Evolutionary conservation across 2,113 vertebrate genomes (phyloP), one percentile per base, ranked within the genome.

Genomic region (Catagonus wagneri): DNA sequence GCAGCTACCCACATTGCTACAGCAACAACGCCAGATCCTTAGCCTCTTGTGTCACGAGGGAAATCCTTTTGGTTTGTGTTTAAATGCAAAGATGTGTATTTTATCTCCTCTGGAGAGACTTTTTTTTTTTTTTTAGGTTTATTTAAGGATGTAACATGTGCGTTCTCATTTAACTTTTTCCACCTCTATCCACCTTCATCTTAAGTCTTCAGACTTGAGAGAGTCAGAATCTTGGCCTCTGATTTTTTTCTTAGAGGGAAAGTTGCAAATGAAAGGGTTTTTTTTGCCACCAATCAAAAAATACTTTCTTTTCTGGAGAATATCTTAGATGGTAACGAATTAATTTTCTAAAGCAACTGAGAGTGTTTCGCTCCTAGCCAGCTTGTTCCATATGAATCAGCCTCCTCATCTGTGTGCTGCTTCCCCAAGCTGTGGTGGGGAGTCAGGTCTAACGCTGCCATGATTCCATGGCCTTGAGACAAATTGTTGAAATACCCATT

Each of bases 261-360:
- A 79, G n/a, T 68, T 95, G 25, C 50, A 69, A 89, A 61, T 69
- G 58, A 93, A 80, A 76, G 16, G 7, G 13, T 7, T 63, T 81
- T 32, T 87, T 44, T 83, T 66, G 56, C 80, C 54, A 44, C 44
- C 68, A 79, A 44, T 65, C 14, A 58, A 68, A 68, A 72, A 58
- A 23, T 32, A 3, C 7, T 22, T 22, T 20, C 16, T 85, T 68
- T 83, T 83, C 25, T n/a, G 78, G 36, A 75, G 34, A 44, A 4
- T 56, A 22, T 75, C 52, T 91, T 68, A 69, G 20, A 61, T 25
- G 22, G 32, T 13, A 32, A 63, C 2, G 12, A 29, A 78, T 50
- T 81, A 2, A 11, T 83, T 94, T 94, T 95, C 15, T 95, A 61
- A 89, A 87, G 25, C 76, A 90, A 16, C 54, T 92, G 52, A 76